phyloP scores from a whole-genome alignment of 2,113 vertebrate species.

The Daboia siamensis region DNA sequence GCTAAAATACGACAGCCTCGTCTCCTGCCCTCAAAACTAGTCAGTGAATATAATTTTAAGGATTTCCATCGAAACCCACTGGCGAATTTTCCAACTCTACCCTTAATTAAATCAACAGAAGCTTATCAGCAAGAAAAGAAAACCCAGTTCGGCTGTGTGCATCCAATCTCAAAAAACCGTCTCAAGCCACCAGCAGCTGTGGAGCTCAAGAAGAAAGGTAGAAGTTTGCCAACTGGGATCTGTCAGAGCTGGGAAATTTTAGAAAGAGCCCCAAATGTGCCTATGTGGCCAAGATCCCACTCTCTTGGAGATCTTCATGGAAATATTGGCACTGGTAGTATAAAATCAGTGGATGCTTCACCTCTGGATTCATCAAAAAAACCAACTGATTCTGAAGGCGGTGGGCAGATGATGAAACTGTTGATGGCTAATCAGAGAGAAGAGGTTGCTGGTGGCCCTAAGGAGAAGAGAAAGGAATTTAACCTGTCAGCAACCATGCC shows the following conservation, averaged over 20 bases:
- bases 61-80: constrained; percentile 74
- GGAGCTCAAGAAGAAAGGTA: constrained; percentile 73
- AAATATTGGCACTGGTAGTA: constrained; percentile 55
- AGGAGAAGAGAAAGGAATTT: constrained; percentile 50
- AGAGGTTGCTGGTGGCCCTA: constrained; percentile 58
- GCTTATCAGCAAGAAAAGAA: constrained; percentile 71
- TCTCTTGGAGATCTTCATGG: constrained; percentile 89
- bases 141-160: constrained; percentile 42
- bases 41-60: constrained; percentile 70
- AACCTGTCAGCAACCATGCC: constrained; percentile 28
- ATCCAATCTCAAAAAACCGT: constrained; percentile 62
- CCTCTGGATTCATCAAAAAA: constrained; percentile 61
- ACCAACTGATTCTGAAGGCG: constrained; percentile 4
- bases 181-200: constrained; percentile 63
- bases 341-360: constrained; percentile 55
- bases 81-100: constrained; percentile 79
- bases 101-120: constrained; percentile 76
- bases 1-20: constrained; percentile 82
- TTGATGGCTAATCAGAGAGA: constrained; percentile 63
- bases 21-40: constrained; percentile 72
- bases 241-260: constrained; percentile 90
- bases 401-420: constrained; percentile 21
- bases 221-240: constrained; percentile 72
- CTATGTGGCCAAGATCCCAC: constrained; percentile 83
- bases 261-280: constrained; percentile 67